Evolutionary conservation across 2,888 invertebrate genomes (phyloP).

Genomic region (Leptothorax acervorum): DNA sequence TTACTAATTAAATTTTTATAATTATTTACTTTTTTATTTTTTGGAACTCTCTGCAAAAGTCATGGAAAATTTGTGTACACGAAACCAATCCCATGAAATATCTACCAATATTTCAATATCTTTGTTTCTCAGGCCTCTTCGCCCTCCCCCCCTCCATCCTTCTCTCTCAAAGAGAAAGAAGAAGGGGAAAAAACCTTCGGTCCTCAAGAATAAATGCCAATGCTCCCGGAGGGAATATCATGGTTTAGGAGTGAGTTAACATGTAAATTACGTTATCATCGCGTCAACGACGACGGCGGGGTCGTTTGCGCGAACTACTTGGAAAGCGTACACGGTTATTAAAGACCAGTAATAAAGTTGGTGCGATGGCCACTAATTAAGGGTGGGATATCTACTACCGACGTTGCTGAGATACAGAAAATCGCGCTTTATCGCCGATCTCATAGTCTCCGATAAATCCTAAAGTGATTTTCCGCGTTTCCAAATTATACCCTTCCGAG

Average conservation of each 20-base stretch:
- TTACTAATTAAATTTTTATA: slow-evolving; percentile 25
- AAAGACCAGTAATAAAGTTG: slow-evolving; percentile 58
- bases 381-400: slow-evolving; percentile 7
- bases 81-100: not conserved
- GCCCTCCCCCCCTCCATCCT: not conserved
- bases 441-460: slow-evolving; percentile 38
- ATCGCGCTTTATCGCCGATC: slow-evolving; percentile 52
- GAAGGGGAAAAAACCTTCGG: slow-evolving; percentile 4
- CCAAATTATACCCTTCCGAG: slow-evolving; percentile 45
- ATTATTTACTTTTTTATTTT: not conserved
- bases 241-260: slow-evolving; percentile 42
- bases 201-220: slow-evolving; percentile 44
- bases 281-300: slow-evolving; percentile 37
- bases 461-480: slow-evolving; percentile 53
- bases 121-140: not conserved
- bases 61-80: not conserved
- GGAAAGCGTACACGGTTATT: slow-evolving; percentile 50
- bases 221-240: slow-evolving; percentile 24
- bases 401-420: slow-evolving; percentile 42
- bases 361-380: slow-evolving; percentile 49
- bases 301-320: slow-evolving; percentile 45
- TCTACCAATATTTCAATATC: not conserved
- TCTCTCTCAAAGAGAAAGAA: not conserved
- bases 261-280: slow-evolving; percentile 69
- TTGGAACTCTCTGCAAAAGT: not conserved